phyloP scores from a whole-genome alignment of 1,140 invertebrate species.

The Macrotrachela quadricornifera region DNA sequence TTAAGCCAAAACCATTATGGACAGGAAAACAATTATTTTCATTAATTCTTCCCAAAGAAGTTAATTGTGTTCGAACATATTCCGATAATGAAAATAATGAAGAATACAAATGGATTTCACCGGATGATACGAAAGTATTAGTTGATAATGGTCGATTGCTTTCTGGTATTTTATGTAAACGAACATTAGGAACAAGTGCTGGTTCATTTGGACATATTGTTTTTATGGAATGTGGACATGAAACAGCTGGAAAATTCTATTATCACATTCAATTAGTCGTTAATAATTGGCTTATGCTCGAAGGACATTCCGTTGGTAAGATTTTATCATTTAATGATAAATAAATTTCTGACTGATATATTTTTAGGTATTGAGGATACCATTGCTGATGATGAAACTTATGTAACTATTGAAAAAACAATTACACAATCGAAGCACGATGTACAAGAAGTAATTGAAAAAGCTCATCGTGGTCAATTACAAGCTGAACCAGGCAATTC shows the following conservation, averaged over 20 bases:
- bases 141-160: conserved; percentile 92
- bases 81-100: conserved; percentile 95
- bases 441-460: conserved; percentile 97
- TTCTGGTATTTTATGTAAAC: conserved; percentile 80
- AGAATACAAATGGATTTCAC: conserved; percentile 96
- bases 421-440: conserved; percentile 94
- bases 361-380: conserved; percentile 98
- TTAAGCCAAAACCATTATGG: conserved; percentile 94
- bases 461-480: conserved; percentile 96
- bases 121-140: conserved; percentile 93
- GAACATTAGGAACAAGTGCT: conserved; percentile 80
- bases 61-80: conserved; percentile 91
- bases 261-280: conserved; percentile 97
- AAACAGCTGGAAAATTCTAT: conserved; percentile 87
- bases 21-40: conserved; percentile 93
- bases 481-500: conserved; percentile 99
- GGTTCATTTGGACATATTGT: conserved; percentile 91
- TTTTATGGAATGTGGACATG: conserved; percentile 85
- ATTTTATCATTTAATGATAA: too few relatives aligned
- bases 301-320: conserved; percentile 49
- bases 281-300: conserved; percentile 90
- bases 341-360: too few relatives aligned
- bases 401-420: conserved; percentile 84
- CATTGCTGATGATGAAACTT: conserved; percentile 96
- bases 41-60: conserved; percentile 89